A percentile compares a stretch with the other conserved stretches of the same genome.
Evolutionary conservation across 1,140 invertebrate species (phyloP).

Genomic region (Bombus superbus): DNA sequence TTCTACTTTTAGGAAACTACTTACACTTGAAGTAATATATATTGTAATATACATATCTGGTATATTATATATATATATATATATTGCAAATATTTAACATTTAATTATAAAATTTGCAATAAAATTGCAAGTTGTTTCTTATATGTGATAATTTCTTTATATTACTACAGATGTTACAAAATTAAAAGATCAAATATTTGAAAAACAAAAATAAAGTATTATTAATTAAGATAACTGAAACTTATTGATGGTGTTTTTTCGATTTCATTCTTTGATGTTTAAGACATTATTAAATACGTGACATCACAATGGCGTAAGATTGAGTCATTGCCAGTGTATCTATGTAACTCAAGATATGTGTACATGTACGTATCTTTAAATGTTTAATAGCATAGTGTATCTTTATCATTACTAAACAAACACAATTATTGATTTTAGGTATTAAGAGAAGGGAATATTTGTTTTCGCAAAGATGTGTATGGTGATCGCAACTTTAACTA

Average conservation of each 20-base stretch:
- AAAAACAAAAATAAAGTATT: background rate
- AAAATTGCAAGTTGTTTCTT: background rate
- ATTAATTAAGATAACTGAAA: background rate
- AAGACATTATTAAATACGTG: background rate
- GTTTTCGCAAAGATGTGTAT: slow-evolving; percentile 20
- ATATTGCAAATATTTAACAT: no score
- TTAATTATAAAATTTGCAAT: background rate
- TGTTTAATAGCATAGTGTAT: background rate
- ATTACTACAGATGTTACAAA: background rate
- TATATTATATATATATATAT: no score
- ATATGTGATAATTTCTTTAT: background rate
- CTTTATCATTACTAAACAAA: background rate
- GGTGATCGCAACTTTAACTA: slow-evolving; percentile 22
- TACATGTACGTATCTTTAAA: background rate
- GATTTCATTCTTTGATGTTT: background rate
- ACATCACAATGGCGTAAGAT: background rate
- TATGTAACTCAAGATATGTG: background rate
- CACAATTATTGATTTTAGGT: background rate
- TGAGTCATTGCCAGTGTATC: background rate
- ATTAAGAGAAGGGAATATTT: background rate
- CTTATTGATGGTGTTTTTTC: background rate
- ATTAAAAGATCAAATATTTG: background rate
- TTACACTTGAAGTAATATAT: background rate
- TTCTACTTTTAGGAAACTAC: background rate
- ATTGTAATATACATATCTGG: background rate